Evolutionary conservation across 1,140 invertebrate genomes (phyloP).

Genomic region (Drosophila oshimai): DNA sequence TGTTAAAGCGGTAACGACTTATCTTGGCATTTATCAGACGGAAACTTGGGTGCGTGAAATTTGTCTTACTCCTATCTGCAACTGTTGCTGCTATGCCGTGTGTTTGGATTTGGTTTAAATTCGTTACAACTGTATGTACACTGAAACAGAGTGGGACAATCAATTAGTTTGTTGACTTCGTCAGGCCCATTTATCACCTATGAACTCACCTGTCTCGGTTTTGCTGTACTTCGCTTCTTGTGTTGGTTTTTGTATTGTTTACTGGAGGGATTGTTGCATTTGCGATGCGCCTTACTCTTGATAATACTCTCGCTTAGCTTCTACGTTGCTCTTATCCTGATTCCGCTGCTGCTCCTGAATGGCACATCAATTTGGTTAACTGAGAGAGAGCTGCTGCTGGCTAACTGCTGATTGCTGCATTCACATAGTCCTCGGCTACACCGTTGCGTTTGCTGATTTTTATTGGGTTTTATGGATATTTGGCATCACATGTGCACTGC

Average conservation of each 20-base stretch:
- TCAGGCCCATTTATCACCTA: background rate
- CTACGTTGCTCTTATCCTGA: constrained; percentile 49
- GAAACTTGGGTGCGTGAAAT: background rate
- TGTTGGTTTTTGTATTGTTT: constrained; percentile 33
- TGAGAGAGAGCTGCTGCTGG: constrained; percentile 22
- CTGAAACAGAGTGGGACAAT: constrained; percentile 41
- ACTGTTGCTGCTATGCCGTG: background rate
- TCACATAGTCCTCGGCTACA: constrained; percentile 40
- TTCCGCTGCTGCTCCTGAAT: constrained; percentile 42
- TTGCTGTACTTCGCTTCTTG: constrained; percentile 1
- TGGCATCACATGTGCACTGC: constrained; percentile 71
- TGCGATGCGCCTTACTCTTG: constrained; percentile 34
- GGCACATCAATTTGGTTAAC: constrained; percentile 64
- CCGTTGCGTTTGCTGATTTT: background rate
- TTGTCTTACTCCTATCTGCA: background rate
- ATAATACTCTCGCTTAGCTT: constrained; percentile 79
- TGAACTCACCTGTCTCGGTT: constrained; percentile 32
- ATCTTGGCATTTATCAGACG: constrained; percentile 64
- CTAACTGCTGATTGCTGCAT: constrained; percentile 37
- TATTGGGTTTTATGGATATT: constrained; percentile 33
- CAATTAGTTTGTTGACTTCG: constrained; percentile 2
- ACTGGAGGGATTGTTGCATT: constrained; percentile 74
- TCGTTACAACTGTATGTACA: constrained; percentile 61
- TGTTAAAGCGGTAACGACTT: constrained; percentile 71
- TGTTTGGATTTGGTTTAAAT: constrained; percentile 47